Base-by-base conservation (phyloP, 2,888 invertebrate species). In the Drosophila trichaetosa region DNA sequence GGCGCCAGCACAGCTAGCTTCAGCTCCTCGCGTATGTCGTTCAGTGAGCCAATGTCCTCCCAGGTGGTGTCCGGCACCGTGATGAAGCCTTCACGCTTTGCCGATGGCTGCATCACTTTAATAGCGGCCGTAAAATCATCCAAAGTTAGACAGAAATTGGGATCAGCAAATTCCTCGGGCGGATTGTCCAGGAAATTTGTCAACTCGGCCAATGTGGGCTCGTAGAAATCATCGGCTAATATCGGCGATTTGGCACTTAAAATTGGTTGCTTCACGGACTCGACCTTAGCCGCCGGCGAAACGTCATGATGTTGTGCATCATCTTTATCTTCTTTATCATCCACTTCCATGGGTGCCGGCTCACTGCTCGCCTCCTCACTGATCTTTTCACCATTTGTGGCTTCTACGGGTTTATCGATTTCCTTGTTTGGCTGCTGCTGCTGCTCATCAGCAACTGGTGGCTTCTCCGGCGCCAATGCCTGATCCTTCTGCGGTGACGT, bases 31-130 rank as follows among this genome's bases (percentile, higher is more conserved):
- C 99, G 94, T 52, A 99, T 96, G 91, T 97, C 96, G 59, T 95
- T 95, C 59, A 99, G 93, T 0, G 99, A 99, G 0, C 99, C 99
- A 79, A 99, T 95, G 94, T 99, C 98, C 46, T 97, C 96, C 99
- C 99, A 99, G 2, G 98, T 97, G 1, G 98, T 98, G 94, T 98
- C 98, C 3, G 99, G 99, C 18, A 99, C 98, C 1, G 99, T 99
- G 2, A 98, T 97, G 93, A 99, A 99, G 58, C 99, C 99, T 94
- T 99, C 99, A 81, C 99, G 94, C 89, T 98, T 99, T 0, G 98
- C 97, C 59, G 98, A 98, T 0, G 99, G 99, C 92, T 98, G 98
- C 8, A 98, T 96, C 64, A 95, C 94, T 91, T 96, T 96, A 33
- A 98, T 93, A 6, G 98, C 98, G 82, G 94, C 94, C 64, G 95